These are phyloP conservation scores for Ganaspis sp. DNA, from an alignment of 1,140 invertebrate species.

Conservation along the genomic window DNA sequence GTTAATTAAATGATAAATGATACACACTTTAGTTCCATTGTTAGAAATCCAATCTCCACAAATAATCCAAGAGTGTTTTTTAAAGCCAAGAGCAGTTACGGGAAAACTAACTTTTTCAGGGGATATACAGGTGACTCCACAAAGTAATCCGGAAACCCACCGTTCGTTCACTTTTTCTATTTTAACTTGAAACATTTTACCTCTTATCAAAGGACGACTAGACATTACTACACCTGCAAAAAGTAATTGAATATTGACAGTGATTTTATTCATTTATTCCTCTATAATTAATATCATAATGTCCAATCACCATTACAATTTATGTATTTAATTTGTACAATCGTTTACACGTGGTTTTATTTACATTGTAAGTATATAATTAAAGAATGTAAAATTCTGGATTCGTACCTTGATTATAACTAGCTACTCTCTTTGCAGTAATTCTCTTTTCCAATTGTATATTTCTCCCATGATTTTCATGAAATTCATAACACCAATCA, in stretches of 20 bases:
- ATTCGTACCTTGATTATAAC: slow-evolving; percentile 86
- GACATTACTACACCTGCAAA: slow-evolving; percentile 80
- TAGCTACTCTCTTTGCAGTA: slow-evolving; percentile 81
- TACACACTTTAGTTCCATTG: slow-evolving; percentile 86
- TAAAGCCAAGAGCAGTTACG: slow-evolving; percentile 84
- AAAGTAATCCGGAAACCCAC: slow-evolving; percentile 87
- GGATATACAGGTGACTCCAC: slow-evolving; percentile 84
- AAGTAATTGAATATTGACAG: slow-evolving; percentile 10
- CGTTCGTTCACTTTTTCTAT: slow-evolving; percentile 84
- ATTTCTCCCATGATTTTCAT: slow-evolving; percentile 85
- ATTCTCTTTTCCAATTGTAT: slow-evolving; percentile 81
- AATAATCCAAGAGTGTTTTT: slow-evolving; percentile 86
- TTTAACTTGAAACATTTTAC: slow-evolving; percentile 82
- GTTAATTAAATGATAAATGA: too few species aligned
- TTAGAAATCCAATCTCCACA: slow-evolving; percentile 87
- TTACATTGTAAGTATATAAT: too few species aligned
- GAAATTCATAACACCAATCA: slow-evolving; percentile 78
- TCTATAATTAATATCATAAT: too few species aligned
- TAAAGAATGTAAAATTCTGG: slow-evolving; percentile 22
- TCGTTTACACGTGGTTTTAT: too few species aligned
- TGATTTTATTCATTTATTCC: too few species aligned
- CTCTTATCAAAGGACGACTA: slow-evolving; percentile 78
- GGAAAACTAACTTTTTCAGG: slow-evolving; percentile 83
- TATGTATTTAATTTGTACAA: too few species aligned
- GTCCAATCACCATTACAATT: too few species aligned